Evolutionary conservation across 2,888 invertebrate genomes (phyloP), one percentile per base, ranked within the genome.

Genomic region (Hydriomena furcata): DNA sequence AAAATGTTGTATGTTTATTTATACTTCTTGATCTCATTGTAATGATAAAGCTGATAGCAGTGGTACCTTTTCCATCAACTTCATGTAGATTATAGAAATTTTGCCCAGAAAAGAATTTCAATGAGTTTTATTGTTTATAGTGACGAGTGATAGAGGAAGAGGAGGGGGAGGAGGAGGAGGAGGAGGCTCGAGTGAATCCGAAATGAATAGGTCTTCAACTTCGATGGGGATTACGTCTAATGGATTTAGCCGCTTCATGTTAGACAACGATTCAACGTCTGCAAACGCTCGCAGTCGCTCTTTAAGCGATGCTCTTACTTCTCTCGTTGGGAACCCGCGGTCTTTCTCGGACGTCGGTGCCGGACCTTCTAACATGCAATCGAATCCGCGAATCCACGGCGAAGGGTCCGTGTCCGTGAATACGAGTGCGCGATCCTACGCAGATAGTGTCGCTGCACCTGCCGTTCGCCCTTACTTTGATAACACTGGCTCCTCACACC

Each of bases 201-300:
- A 37, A 2, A 1, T 20, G 6, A 30, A 4, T 12, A n/a, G 37
- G 10, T n/a, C 31, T 8, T 17, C 23, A 7, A 11, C 31, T 7
- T 20, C 43, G 11, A 13, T 20, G 11, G 20, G 27, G 17, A 13
- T n/a, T 5, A 7, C 24, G 5, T 24, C 30, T 1, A 47, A 47
- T 20, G 40, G 40, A 2, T 41, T 28, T 13, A 35, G 6, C 13
- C 47, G 47, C 10, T 47, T 28, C 35, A 2, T 40, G 2, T 7
- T 10, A 0, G 45, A 31, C 5, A 20, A 7, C 10, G 5, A 12
- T 13, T 25, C 47, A 1, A 13, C 47, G 2, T 13, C 34, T 10
- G 17, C 3, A 35, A 21, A 5, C 31, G 7, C 30, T 8, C 5
- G 8, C 28, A 8, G n/a, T n/a, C 44, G 43, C 6, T 27, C 34